Conservation (phyloP, 2,797 vertebrate genomes). For the Alcedo quadribrachys region DNA sequence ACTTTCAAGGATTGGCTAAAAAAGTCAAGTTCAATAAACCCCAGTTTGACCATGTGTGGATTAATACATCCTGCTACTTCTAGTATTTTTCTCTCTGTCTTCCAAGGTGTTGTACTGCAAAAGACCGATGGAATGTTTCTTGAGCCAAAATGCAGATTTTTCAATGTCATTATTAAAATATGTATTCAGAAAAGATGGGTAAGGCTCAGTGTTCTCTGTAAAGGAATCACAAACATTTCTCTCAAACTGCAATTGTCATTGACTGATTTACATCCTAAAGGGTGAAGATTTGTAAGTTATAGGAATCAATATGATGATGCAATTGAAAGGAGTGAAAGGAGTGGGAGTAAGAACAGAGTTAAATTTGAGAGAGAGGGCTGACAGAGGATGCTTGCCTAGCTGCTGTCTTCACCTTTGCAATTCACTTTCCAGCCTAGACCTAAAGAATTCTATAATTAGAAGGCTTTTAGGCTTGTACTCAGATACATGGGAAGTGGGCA, state of each 20-base stretch:
- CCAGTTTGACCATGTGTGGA: neutral
- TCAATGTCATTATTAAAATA: neutral
- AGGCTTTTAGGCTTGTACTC: neutral
- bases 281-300: neutral
- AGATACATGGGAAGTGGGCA: neutral
- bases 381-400: neutral
- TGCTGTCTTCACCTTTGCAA: neutral
- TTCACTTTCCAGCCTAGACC: neutral
- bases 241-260: neutral
- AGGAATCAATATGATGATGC: neutral
- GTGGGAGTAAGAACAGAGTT: neutral
- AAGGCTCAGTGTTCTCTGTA: neutral
- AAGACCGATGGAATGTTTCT: neutral
- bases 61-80: neutral
- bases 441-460: neutral
- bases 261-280: neutral
- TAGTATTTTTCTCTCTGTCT: neutral
- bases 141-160: neutral
- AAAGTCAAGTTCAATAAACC: neutral
- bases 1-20: neutral
- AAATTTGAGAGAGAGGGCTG: neutral
- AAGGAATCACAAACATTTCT: neutral
- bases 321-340: neutral
- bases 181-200: neutral
- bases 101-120: neutral